phyloP scores from a whole-genome alignment of 2,888 invertebrate genomes.

The Ptychoptera contaminata region DNA sequence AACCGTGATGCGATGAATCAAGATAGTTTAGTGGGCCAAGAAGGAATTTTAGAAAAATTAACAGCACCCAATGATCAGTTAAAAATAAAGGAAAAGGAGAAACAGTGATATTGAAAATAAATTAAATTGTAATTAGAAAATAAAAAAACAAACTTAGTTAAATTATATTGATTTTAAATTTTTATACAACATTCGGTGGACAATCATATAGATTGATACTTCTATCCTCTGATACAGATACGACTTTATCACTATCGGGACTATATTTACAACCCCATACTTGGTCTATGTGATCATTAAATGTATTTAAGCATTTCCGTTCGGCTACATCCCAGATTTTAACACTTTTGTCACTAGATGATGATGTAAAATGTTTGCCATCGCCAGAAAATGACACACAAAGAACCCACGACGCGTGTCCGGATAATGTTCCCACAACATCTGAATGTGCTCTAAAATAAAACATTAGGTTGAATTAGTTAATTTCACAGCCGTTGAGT shows the following conservation, averaged over 20 bases:
- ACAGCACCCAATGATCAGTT: too few species aligned
- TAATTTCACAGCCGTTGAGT: background rate
- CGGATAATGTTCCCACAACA: slow-evolving; percentile 82
- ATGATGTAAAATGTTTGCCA: slow-evolving; percentile 80
- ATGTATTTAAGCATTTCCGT: slow-evolving; percentile 83
- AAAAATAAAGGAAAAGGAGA: too few species aligned
- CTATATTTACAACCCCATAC: slow-evolving; percentile 89
- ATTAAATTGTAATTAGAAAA: slow-evolving; percentile 16
- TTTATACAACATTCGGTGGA: slow-evolving; percentile 37
- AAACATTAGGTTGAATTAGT: too few species aligned
- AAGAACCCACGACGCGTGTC: slow-evolving; percentile 93
- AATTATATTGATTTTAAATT: slow-evolving; percentile 4
- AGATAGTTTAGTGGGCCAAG: slow-evolving; percentile 31
- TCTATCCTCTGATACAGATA: slow-evolving; percentile 88
- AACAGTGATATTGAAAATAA: slow-evolving; percentile 13
- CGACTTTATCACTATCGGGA: slow-evolving; percentile 69
- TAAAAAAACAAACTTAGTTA: background rate
- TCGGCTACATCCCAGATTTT: slow-evolving; percentile 87
- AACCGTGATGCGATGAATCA: slow-evolving; percentile 28
- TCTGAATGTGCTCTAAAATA: slow-evolving; percentile 68
- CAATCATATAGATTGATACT: slow-evolving; percentile 76
- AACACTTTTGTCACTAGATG: slow-evolving; percentile 88
- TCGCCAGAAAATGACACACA: slow-evolving; percentile 86
- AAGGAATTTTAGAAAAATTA: slow-evolving; percentile 19
- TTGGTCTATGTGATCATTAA: slow-evolving; percentile 85